These are phyloP conservation scores for Agrochola macilenta DNA, from an alignment of 2,888 invertebrate genomes.

Conservation along the genomic window DNA sequence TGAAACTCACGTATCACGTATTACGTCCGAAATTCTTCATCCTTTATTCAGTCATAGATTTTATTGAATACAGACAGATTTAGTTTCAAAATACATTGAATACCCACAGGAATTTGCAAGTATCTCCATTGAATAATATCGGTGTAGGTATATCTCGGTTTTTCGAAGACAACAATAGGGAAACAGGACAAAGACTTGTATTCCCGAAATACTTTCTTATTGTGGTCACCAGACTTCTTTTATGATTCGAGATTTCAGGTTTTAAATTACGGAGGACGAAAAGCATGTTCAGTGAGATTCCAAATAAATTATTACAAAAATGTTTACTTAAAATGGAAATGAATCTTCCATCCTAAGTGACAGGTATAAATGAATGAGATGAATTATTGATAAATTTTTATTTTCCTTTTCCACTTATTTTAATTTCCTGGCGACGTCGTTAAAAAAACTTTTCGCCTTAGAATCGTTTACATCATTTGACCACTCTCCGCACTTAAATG, in stretches of 20 bases:
- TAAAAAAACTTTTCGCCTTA: constrained; percentile 32
- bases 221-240: constrained; percentile 54
- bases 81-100: constrained; percentile 45
- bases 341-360: neutral
- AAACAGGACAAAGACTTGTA: constrained; percentile 55
- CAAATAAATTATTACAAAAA: neutral
- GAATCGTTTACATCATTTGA: constrained; percentile 40
- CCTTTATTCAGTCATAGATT: constrained; percentile 41
- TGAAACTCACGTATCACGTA: constrained; percentile 31
- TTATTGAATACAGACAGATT: constrained; percentile 55
- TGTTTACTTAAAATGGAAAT: constrained; percentile 8
- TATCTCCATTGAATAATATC: constrained; percentile 50
- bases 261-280: constrained; percentile 14
- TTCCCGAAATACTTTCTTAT: constrained; percentile 59
- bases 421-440: neutral
- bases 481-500: constrained; percentile 43
- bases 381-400: constrained; percentile 2
- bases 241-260: constrained; percentile 34
- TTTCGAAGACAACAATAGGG: constrained; percentile 50
- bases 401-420: constrained; percentile 4
- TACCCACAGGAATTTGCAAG: constrained; percentile 41
- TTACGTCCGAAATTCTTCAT: constrained; percentile 19
- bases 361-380: constrained; percentile 15
- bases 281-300: neutral
- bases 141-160: constrained; percentile 35